Evolutionary conservation across 2,113 vertebrate species (phyloP).

Genomic region (Trogon surrucura): DNA sequence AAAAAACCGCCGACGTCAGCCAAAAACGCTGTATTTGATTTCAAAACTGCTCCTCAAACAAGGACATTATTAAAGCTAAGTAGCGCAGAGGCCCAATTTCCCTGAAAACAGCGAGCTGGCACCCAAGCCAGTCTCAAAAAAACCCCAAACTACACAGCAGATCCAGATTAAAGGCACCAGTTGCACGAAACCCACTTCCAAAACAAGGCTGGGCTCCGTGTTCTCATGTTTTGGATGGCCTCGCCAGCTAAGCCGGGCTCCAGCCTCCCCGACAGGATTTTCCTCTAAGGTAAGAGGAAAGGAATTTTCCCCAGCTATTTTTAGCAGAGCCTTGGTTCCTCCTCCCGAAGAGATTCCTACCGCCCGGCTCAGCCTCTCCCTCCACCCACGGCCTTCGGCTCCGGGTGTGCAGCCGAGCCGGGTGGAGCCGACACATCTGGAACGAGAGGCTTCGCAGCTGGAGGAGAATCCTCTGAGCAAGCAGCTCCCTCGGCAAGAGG

Average conservation of each 20-base stretch:
- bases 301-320: slow-evolving; percentile 41
- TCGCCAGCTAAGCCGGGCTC: neutral
- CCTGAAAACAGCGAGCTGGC: neutral
- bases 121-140: neutral
- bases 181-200: neutral
- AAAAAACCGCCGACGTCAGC: neutral
- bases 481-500: neutral
- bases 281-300: slow-evolving; percentile 18
- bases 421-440: neutral
- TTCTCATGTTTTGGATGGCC: neutral
- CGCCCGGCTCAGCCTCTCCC: neutral
- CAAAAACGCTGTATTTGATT: neutral
- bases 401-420: neutral
- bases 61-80: neutral
- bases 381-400: neutral
- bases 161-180: neutral
- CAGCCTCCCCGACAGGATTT: neutral
- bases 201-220: neutral
- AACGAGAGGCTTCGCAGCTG: neutral
- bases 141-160: neutral
- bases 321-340: neutral
- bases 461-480: rapidly evolving
- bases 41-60: neutral
- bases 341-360: neutral
- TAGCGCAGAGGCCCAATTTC: neutral